Percentiles rank a stretch among this genome's conserved stretches.
Conservation (phyloP, 2,113 vertebrate genomes). For the Motacilla tschutschensis region DNA sequence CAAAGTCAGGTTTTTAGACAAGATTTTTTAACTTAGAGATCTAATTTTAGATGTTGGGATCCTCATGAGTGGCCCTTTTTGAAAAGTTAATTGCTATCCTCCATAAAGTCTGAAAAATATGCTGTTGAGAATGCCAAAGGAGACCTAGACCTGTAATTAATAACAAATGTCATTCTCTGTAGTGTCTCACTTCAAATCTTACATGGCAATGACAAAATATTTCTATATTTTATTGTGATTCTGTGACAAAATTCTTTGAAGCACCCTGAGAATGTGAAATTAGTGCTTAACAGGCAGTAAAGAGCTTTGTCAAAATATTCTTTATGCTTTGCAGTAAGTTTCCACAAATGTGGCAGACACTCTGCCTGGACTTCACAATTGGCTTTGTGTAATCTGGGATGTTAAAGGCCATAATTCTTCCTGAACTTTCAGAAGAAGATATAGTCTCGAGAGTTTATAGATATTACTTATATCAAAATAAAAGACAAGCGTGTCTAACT, state of each 20-base stretch:
- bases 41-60: background rate
- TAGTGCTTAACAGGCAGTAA: background rate
- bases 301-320: background rate
- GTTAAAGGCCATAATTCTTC: background rate
- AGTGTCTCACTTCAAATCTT: background rate
- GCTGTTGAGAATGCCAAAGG: background rate
- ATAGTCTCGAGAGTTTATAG: background rate
- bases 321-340: background rate
- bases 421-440: background rate
- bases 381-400: background rate
- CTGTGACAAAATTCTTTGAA: background rate
- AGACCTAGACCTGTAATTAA: background rate
- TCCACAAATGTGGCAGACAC: background rate
- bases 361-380: background rate
- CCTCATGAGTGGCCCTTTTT: background rate
- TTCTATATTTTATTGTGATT: background rate
- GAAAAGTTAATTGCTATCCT: background rate
- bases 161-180: background rate
- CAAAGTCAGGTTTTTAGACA: background rate
- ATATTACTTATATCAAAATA: background rate
- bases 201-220: background rate
- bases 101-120: background rate
- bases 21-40: background rate
- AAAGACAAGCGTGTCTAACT: background rate
- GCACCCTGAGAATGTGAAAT: background rate